A percentile compares a stretch with the other conserved stretches of the same genome.
Evolutionary conservation across 2,797 vertebrate genomes (phyloP).

Genomic region (Arrhamphus sclerolepis): DNA sequence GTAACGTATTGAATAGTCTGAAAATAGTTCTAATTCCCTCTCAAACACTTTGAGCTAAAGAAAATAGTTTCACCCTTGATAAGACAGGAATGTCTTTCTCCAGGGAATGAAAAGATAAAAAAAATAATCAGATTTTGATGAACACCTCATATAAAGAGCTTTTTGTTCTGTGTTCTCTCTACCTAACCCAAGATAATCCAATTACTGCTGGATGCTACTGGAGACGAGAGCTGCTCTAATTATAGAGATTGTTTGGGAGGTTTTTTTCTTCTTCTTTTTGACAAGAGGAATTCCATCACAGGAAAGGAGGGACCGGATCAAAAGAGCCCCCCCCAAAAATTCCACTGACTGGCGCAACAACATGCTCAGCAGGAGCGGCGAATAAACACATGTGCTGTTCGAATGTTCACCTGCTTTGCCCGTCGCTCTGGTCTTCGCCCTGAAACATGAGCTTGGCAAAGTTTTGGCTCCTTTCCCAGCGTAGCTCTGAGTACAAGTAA

Average conservation of each 20-base stretch:
- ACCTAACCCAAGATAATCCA: slow-evolving; percentile 37
- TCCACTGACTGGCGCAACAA: slow-evolving; percentile 41
- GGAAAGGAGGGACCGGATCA: slow-evolving; percentile 58
- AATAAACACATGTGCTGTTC: slow-evolving; percentile 12
- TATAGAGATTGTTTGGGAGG: slow-evolving; percentile 38
- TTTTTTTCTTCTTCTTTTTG: slow-evolving; percentile 15
- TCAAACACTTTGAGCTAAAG: background rate
- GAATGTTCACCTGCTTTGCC: slow-evolving; percentile 28
- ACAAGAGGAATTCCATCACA: slow-evolving; percentile 59
- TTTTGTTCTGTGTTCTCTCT: slow-evolving; percentile 34
- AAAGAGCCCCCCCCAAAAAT: slow-evolving; percentile 25
- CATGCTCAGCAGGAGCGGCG: slow-evolving; percentile 25
- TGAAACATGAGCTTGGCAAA: slow-evolving; percentile 38
- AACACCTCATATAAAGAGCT: slow-evolving; percentile 3
- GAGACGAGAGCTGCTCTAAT: slow-evolving; percentile 33
- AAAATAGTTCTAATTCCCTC: too few species aligned
- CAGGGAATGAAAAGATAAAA: slow-evolving; percentile 3
- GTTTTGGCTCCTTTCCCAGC: slow-evolving; percentile 15
- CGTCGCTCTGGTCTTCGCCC: slow-evolving; percentile 6
- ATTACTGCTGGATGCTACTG: slow-evolving; percentile 13
- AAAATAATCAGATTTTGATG: slow-evolving; percentile 6
- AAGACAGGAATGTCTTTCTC: background rate
- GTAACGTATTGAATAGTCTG: too few species aligned
- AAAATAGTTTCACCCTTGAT: background rate
- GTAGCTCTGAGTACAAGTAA: slow-evolving; percentile 29